phyloP scores from a whole-genome alignment of 2,113 vertebrate genomes.

The Procavia capensis region DNA sequence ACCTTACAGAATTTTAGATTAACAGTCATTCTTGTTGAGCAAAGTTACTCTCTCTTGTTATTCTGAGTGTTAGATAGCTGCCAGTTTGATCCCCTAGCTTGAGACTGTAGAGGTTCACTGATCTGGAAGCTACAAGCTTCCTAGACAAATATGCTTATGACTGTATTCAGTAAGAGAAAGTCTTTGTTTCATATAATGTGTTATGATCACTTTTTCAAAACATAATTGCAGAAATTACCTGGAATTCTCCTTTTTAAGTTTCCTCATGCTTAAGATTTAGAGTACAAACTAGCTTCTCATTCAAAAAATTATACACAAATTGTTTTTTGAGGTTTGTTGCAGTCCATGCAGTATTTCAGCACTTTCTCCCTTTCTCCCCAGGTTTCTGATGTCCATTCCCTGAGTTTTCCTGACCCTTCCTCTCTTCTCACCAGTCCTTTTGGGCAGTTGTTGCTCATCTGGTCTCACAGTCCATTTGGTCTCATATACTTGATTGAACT shows the following conservation, averaged over 20 bases:
- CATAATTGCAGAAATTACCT: neutral
- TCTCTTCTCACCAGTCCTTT: no score
- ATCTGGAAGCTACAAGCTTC: neutral
- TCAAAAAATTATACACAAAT: no score
- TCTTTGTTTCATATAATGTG: neutral
- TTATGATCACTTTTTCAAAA: constrained; percentile 18
- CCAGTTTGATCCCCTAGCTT: neutral
- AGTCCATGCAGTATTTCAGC: no score
- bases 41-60: neutral
- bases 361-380: no score
- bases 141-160: neutral
- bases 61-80: neutral
- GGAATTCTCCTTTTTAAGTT: neutral
- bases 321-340: no score
- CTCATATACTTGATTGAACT: no score
- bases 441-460: no score
- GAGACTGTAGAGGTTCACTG: neutral
- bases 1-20: constrained; percentile 62
- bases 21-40: neutral
- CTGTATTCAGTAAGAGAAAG: neutral
- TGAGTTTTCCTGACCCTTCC: no score
- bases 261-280: no score
- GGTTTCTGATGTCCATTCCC: no score
- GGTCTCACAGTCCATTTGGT: no score
- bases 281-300: no score